Evolutionary conservation across 2,797 vertebrate species (phyloP).

Genomic region (Argya squamiceps): DNA sequence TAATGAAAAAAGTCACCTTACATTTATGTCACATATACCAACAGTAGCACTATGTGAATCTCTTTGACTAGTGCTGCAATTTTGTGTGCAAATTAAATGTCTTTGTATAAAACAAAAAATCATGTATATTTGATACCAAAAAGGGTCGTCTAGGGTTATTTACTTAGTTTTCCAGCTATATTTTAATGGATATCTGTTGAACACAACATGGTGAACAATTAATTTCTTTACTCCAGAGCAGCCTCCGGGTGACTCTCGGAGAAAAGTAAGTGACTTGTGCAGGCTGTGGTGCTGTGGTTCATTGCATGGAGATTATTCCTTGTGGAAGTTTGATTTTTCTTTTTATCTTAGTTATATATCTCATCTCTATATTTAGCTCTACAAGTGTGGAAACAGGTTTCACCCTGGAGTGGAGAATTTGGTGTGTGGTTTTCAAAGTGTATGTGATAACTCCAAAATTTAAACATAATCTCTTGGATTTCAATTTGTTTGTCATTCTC

Average conservation of each 20-base stretch:
- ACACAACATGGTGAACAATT: constrained; percentile 74
- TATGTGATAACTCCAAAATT: background rate
- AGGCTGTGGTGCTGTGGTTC: constrained; percentile 80
- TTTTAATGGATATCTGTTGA: constrained; percentile 66
- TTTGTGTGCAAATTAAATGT: background rate
- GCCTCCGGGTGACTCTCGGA: constrained; percentile 94
- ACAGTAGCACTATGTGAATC: background rate
- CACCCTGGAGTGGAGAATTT: constrained; percentile 73
- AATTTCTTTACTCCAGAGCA: constrained; percentile 95
- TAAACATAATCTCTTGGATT: background rate
- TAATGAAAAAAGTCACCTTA: background rate
- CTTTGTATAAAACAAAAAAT: background rate
- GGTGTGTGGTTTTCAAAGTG: constrained; percentile 34
- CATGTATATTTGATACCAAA: background rate
- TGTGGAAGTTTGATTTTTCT: constrained; percentile 64
- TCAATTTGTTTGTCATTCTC: background rate
- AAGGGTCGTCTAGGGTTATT: background rate
- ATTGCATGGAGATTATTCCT: constrained; percentile 85
- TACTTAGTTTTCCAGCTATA: constrained; percentile 28
- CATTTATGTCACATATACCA: background rate
- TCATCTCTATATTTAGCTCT: constrained; percentile 61
- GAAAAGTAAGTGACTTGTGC: constrained; percentile 93
- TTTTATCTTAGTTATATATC: constrained; percentile 72
- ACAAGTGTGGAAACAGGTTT: constrained; percentile 71
- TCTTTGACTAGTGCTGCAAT: background rate